Base-by-base conservation (phyloP, 1,140 invertebrate species). In the Dolichoris vasculosae region DNA sequence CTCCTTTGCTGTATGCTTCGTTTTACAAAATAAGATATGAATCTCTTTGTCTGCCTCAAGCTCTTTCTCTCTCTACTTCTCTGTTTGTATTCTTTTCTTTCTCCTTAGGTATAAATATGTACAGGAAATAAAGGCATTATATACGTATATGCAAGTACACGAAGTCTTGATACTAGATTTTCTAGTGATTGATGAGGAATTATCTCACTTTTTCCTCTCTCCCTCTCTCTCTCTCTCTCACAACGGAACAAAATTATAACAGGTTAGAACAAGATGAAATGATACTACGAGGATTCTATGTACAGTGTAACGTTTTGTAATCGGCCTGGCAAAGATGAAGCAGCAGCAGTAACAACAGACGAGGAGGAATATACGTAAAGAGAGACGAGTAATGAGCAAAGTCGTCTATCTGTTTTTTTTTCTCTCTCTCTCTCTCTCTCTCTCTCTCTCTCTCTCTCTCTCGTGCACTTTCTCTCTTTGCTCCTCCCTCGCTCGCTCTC, bases 301-400 rank as follows among this genome's bases (percentile, higher is more conserved):
- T 59, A 59, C 40, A 23, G 46, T 32, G 40, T 59, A 76, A 59
- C 67, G 40, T 69, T 78, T 77, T 84, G 82, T 84, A 84, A 84
- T 84, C 75, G 82, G 30, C 32, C 82, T 63, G 26, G 43, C 55
- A n/a, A 69, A 84, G 82, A 84, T 51, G 77, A 79, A 76, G 71
- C 82, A 55, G 71, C 46, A 43, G 71, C 55, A 48, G 46, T 46
- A 43, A 38, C 75, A 81, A 51, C 15, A 80, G 77, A 67, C 26
- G 64, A 55, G 32, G 38, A 64, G 40, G 67, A 69, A 63, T 63
- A 63, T 32, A 82, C 59, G 43, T 48, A 55, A 40, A n/a, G 67
- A 46, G 80, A 79, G 64, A 78, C n/a, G 59, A 84, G 76, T 84
- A 84, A 84, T 84, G 76, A 84, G 83, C 82, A 77, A 64, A 76